Evolutionary conservation across 2,888 invertebrate genomes (phyloP).

Genomic region (Chrysolina americana): DNA sequence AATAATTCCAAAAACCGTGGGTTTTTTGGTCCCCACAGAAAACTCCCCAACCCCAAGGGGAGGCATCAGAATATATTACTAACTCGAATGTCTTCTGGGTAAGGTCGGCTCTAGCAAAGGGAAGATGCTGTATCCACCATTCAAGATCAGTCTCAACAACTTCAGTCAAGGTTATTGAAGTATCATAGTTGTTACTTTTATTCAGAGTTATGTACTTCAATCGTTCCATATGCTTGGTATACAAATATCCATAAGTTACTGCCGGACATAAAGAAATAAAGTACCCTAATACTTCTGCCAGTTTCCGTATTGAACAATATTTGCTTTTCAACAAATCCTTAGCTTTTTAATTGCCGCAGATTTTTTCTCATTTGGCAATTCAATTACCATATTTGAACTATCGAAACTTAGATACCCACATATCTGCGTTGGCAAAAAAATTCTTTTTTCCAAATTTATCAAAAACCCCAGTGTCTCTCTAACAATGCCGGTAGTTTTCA

Average conservation of each 20-base stretch:
- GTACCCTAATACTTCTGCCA: too few relatives aligned
- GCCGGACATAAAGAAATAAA: too few relatives aligned
- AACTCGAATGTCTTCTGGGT: too few relatives aligned
- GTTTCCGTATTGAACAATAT: too few relatives aligned
- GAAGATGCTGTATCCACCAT: too few relatives aligned
- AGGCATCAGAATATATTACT: too few relatives aligned
- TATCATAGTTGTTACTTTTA: slow-evolving; percentile 22
- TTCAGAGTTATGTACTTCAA: slow-evolving; percentile 43
- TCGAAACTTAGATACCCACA: slow-evolving; percentile 31
- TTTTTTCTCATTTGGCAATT: slow-evolving; percentile 29
- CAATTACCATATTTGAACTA: slow-evolving; percentile 24
- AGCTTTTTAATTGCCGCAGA: not conserved
- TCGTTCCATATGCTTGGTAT: too few relatives aligned
- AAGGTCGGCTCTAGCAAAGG: too few relatives aligned
- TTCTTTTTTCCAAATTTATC: slow-evolving; percentile 29
- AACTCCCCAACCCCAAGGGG: slow-evolving; percentile 50
- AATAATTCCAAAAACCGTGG: slow-evolving; percentile 49
- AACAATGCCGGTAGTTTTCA: too few relatives aligned
- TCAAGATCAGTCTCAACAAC: slow-evolving; percentile 8
- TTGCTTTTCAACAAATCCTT: not conserved
- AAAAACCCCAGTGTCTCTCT: slow-evolving; percentile 35
- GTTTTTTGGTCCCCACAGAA: slow-evolving; percentile 33
- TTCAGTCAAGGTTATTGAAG: slow-evolving; percentile 4
- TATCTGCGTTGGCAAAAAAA: slow-evolving; percentile 13
- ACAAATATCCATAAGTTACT: too few relatives aligned